phyloP scores from a whole-genome alignment of 2,797 vertebrate genomes.

The Enteromius radiatus region DNA sequence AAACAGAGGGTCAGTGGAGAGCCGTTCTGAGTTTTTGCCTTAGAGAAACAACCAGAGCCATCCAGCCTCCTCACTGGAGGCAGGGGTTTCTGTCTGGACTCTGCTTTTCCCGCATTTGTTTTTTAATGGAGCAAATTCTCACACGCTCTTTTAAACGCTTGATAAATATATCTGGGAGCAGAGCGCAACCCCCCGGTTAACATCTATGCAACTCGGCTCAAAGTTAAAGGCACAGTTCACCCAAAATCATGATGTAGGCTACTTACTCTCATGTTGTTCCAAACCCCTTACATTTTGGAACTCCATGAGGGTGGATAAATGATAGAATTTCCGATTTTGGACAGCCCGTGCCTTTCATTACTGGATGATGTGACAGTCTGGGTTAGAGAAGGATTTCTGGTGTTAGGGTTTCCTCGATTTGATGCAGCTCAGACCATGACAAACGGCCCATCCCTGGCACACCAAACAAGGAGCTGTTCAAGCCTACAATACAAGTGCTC shows the following conservation, averaged over 20 bases:
- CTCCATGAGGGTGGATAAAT: background rate
- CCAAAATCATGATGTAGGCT: background rate
- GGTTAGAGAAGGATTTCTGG: slow-evolving; percentile 2
- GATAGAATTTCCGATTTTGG: background rate
- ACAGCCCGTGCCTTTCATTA: background rate
- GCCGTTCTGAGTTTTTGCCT: slow-evolving; percentile 45
- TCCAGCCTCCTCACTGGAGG: slow-evolving; percentile 27
- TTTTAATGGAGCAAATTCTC: slow-evolving; percentile 47
- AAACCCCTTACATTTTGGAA: background rate
- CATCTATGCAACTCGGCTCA: background rate
- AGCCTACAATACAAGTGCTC: slow-evolving; percentile 49
- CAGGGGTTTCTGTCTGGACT: slow-evolving; percentile 40
- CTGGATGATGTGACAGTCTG: background rate
- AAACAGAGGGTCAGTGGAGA: slow-evolving; percentile 51
- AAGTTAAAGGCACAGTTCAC: background rate
- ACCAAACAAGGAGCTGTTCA: slow-evolving; percentile 58
- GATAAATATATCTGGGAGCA: slow-evolving; percentile 19
- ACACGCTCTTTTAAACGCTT: slow-evolving; percentile 8
- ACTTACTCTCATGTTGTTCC: background rate
- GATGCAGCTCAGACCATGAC: slow-evolving; percentile 21
- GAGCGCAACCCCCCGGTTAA: background rate
- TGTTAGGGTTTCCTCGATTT: background rate
- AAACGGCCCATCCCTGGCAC: slow-evolving; percentile 21
- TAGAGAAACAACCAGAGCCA: slow-evolving; percentile 43
- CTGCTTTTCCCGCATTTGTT: slow-evolving; percentile 29